Evolutionary conservation across 1,140 invertebrate genomes (phyloP).

Genomic region (Drosophila lowei): DNA sequence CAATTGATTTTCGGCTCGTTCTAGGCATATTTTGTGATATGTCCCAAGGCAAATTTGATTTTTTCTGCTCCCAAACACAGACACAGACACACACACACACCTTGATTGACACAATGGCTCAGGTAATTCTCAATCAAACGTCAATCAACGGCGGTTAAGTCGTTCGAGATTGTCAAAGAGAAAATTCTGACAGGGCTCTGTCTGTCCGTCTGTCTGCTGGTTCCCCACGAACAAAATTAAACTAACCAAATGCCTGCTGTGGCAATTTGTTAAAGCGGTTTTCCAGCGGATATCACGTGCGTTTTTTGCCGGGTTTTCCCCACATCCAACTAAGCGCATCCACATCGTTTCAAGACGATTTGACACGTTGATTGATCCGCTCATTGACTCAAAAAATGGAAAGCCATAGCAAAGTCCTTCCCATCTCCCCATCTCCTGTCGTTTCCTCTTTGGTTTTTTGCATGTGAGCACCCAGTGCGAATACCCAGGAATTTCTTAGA

Average conservation of each 20-base stretch:
- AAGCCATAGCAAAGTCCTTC: conserved; percentile 43
- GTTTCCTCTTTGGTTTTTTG: conserved; percentile 18
- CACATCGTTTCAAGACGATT: conserved; percentile 67
- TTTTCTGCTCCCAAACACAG: conserved; percentile 5
- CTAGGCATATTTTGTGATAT: conserved; percentile 51
- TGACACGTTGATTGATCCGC: conserved; percentile 78
- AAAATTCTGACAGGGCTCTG: conserved; percentile 52
- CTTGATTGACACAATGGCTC: conserved; percentile 74
- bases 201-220: conserved; percentile 12
- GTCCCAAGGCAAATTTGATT: conserved; percentile 13
- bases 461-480: background rate
- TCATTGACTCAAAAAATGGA: conserved; percentile 74
- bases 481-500: conserved; percentile 42
- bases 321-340: conserved; percentile 20
- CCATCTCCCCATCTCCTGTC: background rate
- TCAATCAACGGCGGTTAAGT: conserved; percentile 72
- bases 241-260: conserved; percentile 67
- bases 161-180: conserved; percentile 51
- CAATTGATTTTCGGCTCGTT: conserved; percentile 61
- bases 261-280: conserved; percentile 75
- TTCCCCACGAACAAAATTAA: conserved; percentile 43
- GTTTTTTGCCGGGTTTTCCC: conserved; percentile 8
- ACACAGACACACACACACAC: conserved; percentile 2
- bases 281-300: conserved; percentile 72
- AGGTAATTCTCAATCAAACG: conserved; percentile 76